Evolutionary conservation across 2,113 vertebrate species (phyloP).

Genomic region (Mobula birostris): DNA sequence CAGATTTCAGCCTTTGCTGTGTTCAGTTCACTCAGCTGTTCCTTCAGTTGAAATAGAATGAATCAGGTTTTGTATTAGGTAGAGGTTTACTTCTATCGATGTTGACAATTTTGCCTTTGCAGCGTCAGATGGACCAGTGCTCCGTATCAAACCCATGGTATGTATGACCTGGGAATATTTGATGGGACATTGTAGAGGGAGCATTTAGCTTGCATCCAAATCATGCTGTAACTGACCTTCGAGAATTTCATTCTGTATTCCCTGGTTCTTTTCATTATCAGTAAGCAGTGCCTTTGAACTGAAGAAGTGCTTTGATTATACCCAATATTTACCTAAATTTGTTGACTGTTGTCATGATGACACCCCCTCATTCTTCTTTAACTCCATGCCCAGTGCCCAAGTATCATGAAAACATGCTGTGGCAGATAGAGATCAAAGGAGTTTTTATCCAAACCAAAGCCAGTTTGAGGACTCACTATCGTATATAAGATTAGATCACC

Average conservation of each 20-base stretch:
- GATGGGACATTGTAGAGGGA: background rate
- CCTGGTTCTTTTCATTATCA: background rate
- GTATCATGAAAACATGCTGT: conserved; percentile 14
- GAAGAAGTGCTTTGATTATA: background rate
- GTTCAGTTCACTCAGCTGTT: too few species aligned
- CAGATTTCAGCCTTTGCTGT: too few species aligned
- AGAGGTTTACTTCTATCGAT: background rate
- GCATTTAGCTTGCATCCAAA: background rate
- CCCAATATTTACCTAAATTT: background rate
- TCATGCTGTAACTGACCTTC: background rate
- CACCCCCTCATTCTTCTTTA: background rate
- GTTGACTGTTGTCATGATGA: background rate
- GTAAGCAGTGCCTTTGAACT: background rate
- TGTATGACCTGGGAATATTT: background rate
- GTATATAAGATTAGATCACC: conserved; percentile 3
- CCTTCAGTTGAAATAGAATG: too few species aligned
- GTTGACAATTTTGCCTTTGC: background rate
- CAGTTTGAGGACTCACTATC: background rate
- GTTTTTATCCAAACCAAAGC: background rate
- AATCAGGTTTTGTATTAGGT: too few species aligned
- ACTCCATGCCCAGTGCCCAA: background rate
- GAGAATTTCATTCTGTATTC: background rate
- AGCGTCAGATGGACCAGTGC: background rate
- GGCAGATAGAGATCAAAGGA: conserved; percentile 36
- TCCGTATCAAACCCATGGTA: background rate